A percentile compares a stretch with the other conserved stretches of the same genome.
Evolutionary conservation across 2,113 vertebrate species (phyloP).

Genomic region (Albula glossodonta): DNA sequence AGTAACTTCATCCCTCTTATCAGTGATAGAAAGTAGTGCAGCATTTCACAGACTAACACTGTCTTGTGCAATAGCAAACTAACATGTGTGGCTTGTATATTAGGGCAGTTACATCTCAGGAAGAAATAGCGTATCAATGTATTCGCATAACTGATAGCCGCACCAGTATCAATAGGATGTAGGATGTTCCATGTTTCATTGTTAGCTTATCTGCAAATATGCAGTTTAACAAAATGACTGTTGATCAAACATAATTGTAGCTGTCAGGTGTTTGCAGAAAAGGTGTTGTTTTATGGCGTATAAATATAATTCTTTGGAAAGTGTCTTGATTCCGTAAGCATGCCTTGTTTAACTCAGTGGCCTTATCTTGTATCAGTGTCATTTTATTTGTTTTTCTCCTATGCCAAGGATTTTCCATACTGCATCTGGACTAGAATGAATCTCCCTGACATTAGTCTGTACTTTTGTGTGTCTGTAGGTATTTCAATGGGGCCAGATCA

Average conservation of each 20-base stretch:
- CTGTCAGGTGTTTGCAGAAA: not conserved
- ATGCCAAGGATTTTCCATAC: not conserved
- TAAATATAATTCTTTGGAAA: not conserved
- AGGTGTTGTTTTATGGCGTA: not conserved
- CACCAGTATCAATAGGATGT: slow-evolving; percentile 1
- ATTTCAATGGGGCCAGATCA: not conserved
- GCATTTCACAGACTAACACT: not conserved
- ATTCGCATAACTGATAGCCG: not conserved
- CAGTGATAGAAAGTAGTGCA: no score
- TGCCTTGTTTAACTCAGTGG: no score
- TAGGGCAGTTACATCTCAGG: not conserved
- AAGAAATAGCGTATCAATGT: not conserved
- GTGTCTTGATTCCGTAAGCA: no score
- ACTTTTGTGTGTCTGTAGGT: no score
- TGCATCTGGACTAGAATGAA: not conserved
- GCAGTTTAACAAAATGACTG: no score
- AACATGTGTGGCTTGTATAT: not conserved
- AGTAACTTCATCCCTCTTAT: no score
- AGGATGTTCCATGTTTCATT: not conserved
- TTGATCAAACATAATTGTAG: not conserved
- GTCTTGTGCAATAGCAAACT: not conserved
- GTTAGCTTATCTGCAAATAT: no score
- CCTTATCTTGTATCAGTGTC: not conserved
- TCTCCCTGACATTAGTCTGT: not conserved
- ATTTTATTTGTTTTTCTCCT: not conserved